phyloP scores from a whole-genome alignment of 2,113 vertebrate genomes.

The Spheniscus mendiculus region DNA sequence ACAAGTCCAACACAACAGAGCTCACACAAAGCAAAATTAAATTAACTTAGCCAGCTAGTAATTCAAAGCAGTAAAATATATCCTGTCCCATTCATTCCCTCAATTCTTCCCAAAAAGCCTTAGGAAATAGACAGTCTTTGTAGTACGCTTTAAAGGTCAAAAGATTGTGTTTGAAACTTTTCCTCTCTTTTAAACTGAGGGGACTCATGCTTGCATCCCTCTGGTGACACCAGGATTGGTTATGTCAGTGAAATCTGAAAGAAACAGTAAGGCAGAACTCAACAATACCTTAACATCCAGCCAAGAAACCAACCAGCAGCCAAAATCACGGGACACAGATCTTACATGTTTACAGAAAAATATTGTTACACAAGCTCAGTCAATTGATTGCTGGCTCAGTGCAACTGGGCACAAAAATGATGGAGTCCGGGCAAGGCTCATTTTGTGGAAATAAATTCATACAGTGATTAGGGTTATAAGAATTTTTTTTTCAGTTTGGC shows the following conservation, averaged over 20 bases:
- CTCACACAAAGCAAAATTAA: slow-evolving; percentile 3
- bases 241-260: slow-evolving; percentile 43
- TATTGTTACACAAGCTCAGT: not conserved
- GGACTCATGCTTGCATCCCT: not conserved
- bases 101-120: slow-evolving; percentile 22
- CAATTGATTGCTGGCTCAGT: not conserved
- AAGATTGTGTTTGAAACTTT: slow-evolving; percentile 13
- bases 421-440: not conserved
- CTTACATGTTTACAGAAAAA: not conserved
- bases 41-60: slow-evolving; percentile 51
- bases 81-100: slow-evolving; percentile 16
- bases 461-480: not conserved
- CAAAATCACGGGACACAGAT: not conserved
- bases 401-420: not conserved
- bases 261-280: not conserved
- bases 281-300: not conserved
- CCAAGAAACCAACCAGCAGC: not conserved
- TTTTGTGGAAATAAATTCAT: not conserved
- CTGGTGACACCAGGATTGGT: not conserved
- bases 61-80: slow-evolving; percentile 60
- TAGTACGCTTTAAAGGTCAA: slow-evolving; percentile 27
- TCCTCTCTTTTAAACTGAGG: not conserved
- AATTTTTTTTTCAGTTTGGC: not conserved
- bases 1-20: not conserved
- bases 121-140: slow-evolving; percentile 53